Percentiles rank a stretch among this genome's conserved stretches.
phyloP scores from a whole-genome alignment of 2,888 invertebrate genomes.

The Cepaea hortensis region DNA sequence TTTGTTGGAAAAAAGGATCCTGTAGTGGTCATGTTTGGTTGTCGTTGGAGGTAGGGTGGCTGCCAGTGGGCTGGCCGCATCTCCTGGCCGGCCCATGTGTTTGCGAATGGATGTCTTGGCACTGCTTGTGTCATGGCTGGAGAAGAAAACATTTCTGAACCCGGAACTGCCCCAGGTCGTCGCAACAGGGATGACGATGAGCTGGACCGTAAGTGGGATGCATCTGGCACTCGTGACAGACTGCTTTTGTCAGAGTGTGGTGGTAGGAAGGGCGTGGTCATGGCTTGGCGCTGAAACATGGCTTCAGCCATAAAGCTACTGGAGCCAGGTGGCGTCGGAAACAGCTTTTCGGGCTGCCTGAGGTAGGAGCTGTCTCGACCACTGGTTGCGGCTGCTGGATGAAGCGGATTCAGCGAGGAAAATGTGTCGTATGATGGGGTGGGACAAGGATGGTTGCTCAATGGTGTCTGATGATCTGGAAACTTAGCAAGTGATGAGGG shows the following conservation, averaged over 20 bases:
- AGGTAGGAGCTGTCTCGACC: conserved; percentile 53
- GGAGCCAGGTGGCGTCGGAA: conserved; percentile 53
- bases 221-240: conserved; percentile 65
- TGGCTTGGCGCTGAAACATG: conserved; percentile 66
- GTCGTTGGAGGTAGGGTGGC: conserved; percentile 66
- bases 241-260: conserved; percentile 51
- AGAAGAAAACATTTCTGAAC: conserved; percentile 66
- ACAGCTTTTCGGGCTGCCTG: conserved; percentile 54
- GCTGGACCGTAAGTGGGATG: conserved; percentile 57
- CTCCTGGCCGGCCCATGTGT: conserved; percentile 69
- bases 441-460: conserved; percentile 3
- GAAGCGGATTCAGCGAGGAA: conserved; percentile 53
- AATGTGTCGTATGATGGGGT: conserved; percentile 53
- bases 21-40: conserved; percentile 62
- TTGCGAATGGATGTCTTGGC: conserved; percentile 69
- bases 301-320: conserved; percentile 66
- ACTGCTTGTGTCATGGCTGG: conserved; percentile 64
- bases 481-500: conserved; percentile 52
- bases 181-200: conserved; percentile 61
- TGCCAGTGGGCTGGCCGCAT: conserved; percentile 69
- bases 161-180: conserved; percentile 61
- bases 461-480: conserved; percentile 41
- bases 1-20: conserved; percentile 61
- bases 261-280: conserved; percentile 62
- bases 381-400: conserved; percentile 46